Conservation (phyloP, 2,888 invertebrate genomes). For the Chrysolina haemoptera region DNA sequence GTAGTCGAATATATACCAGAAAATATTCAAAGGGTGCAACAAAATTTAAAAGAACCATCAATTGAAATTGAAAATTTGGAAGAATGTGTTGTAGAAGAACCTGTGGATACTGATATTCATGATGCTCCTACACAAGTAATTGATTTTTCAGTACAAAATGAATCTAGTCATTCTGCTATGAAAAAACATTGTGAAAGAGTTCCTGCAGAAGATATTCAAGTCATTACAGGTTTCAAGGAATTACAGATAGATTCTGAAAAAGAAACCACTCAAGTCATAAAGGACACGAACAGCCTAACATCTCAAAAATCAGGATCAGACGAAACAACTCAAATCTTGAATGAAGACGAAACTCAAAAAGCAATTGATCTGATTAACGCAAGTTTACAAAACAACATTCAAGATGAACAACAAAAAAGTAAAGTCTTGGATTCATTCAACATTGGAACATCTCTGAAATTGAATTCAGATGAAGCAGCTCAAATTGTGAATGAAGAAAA, state of each 20-base stretch:
- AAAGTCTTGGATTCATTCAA: not conserved
- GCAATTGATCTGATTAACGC: not conserved
- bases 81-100: conserved; percentile 14
- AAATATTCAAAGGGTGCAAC: not conserved
- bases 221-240: not conserved
- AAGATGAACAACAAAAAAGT: not conserved
- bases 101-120: conserved; percentile 37
- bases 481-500: conserved; percentile 18
- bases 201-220: not conserved
- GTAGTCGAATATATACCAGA: conserved; percentile 30
- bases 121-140: conserved; percentile 41
- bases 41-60: not conserved
- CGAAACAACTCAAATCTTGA: conserved; percentile 11
- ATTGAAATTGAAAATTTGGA: not conserved
- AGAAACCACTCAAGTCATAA: not conserved
- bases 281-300: not conserved
- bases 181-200: not conserved
- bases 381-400: not conserved
- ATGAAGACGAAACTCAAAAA: conserved; percentile 10
- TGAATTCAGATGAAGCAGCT: conserved; percentile 5
- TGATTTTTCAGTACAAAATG: conserved; percentile 8
- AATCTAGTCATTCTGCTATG: not conserved
- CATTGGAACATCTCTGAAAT: not conserved
- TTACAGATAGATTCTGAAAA: not conserved
- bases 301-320: not conserved